A percentile compares a stretch with the other conserved stretches of the same genome.
Conservation (phyloP, 2,113 vertebrate species). For the Lagopus muta region DNA sequence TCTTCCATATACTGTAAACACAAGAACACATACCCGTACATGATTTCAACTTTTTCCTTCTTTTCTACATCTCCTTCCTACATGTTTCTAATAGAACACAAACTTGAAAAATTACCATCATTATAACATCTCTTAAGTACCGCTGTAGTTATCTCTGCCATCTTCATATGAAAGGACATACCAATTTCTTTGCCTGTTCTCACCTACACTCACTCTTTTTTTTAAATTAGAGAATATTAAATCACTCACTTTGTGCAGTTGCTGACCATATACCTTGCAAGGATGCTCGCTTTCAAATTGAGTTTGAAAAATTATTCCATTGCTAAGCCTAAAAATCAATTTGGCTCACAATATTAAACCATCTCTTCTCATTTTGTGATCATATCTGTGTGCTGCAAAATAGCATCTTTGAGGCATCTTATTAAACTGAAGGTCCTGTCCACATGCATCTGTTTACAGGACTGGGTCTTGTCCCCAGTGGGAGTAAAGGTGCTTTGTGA, state of each 20-base stretch:
- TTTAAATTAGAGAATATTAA: not conserved
- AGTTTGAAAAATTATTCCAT: not conserved
- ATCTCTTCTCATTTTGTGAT: not conserved
- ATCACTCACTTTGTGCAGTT: not conserved
- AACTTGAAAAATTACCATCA: not conserved
- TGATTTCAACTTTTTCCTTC: not conserved
- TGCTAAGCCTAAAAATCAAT: not conserved
- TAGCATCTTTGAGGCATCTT: not conserved
- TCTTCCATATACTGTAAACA: not conserved
- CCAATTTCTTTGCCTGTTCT: not conserved
- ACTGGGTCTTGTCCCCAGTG: not conserved
- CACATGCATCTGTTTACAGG: not conserved
- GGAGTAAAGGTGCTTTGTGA: not conserved
- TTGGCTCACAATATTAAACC: not conserved
- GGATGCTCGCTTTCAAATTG: not conserved
- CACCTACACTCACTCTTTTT: not conserved
- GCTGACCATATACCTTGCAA: not conserved
- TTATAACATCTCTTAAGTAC: not conserved
- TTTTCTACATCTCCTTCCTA: not conserved
- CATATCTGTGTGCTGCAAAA: not conserved
- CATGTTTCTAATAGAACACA: not conserved
- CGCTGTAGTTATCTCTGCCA: not conserved
- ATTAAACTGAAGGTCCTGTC: not conserved
- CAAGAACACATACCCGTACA: not conserved
- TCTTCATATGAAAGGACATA: not conserved